Conservation (phyloP, 2,888 invertebrate genomes). For the Lithophane leautieri region DNA sequence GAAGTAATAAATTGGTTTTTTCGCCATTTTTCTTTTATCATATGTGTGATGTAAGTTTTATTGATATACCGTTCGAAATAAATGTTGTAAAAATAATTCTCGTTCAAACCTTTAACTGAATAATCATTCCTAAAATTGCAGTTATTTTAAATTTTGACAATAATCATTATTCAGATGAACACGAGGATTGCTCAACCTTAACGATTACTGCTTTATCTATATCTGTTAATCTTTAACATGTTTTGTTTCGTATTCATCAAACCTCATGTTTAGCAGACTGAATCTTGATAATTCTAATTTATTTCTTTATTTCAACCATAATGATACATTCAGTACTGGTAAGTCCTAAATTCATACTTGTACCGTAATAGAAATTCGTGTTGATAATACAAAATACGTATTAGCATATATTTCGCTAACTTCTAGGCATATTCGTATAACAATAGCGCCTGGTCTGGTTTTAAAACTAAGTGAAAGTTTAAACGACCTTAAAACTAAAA, state of each 20-base stretch:
- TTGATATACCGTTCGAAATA: background rate
- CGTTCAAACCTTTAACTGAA: background rate
- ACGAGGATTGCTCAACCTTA: background rate
- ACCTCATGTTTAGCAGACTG: background rate
- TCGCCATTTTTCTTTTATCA: background rate
- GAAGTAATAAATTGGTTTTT: conserved; percentile 17
- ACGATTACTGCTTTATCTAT: background rate
- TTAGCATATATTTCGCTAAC: conserved; percentile 40
- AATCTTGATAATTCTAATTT: background rate
- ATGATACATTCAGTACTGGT: background rate
- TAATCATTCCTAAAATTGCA: background rate
- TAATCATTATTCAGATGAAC: background rate
- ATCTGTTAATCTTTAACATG: background rate
- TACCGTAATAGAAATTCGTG: conserved; percentile 4
- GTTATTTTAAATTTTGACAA: background rate
- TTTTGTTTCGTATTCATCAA: background rate
- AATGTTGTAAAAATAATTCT: background rate
- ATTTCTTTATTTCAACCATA: background rate
- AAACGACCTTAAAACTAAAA: conserved; percentile 36
- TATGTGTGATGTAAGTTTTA: background rate
- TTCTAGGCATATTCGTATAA: conserved; percentile 36
- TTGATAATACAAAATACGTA: conserved; percentile 22
- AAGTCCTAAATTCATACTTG: background rate
- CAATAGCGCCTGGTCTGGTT: conserved; percentile 52
- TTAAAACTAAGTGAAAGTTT: conserved; percentile 57